These are phyloP conservation scores for Drosophila equinoxialis DNA, from an alignment of 1,140 invertebrate genomes.

Conservation along the genomic window DNA sequence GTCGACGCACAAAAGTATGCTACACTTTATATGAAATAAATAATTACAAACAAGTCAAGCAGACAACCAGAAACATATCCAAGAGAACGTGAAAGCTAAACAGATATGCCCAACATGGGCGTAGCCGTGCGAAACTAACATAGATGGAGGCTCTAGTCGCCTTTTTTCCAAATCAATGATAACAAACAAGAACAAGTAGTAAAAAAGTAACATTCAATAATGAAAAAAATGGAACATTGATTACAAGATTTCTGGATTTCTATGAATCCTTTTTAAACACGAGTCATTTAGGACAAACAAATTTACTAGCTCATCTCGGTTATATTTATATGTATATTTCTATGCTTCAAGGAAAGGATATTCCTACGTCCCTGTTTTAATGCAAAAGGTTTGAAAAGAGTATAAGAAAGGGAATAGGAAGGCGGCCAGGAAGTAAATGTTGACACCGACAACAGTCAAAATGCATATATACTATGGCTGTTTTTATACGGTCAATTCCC, in stretches of 20 bases:
- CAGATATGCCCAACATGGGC: neutral
- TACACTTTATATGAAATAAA: slow-evolving; percentile 74
- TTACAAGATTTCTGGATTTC: too few relatives aligned
- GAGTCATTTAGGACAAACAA: neutral
- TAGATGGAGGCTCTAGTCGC: too few relatives aligned
- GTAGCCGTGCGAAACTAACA: neutral
- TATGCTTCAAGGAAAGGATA: neutral
- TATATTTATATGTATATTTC: neutral
- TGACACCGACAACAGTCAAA: slow-evolving; percentile 51
- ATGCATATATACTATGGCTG: slow-evolving; percentile 60
- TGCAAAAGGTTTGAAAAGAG: neutral
- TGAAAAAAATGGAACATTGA: too few relatives aligned
- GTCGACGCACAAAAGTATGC: slow-evolving; percentile 71
- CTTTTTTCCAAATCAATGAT: too few relatives aligned
- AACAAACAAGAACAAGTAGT: too few relatives aligned
- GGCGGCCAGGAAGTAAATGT: slow-evolving; percentile 45
- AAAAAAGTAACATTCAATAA: too few relatives aligned
- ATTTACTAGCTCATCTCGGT: neutral
- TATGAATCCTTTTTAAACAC: too few relatives aligned
- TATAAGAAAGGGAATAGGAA: neutral
- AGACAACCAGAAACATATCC: slow-evolving; percentile 50
- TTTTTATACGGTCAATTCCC: neutral
- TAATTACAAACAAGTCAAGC: slow-evolving; percentile 79
- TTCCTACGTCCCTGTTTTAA: neutral
- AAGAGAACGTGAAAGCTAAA: slow-evolving; percentile 31